These are phyloP conservation scores for Percina caprodes DNA, from an alignment of 2,113 vertebrate genomes.

Conservation along the genomic window DNA sequence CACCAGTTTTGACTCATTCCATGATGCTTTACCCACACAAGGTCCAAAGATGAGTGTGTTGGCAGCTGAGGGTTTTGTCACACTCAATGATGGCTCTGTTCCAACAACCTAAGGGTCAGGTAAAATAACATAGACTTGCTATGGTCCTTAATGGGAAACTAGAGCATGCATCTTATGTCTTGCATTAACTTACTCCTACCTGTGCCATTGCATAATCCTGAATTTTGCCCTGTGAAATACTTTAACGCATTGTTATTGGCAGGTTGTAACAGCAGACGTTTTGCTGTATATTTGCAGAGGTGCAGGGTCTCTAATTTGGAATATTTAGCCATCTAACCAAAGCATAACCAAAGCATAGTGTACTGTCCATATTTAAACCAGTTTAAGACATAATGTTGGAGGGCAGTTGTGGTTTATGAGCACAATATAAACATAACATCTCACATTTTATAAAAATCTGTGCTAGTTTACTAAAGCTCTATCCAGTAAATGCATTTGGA, in stretches of 20 bases:
- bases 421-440: constrained; percentile 9
- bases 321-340: constrained; percentile 41
- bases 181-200: constrained; percentile 31
- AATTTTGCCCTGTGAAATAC: constrained; percentile 11
- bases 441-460: background rate
- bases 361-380: constrained; percentile 18
- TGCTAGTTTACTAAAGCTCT: background rate
- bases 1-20: background rate
- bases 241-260: constrained; percentile 20
- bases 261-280: constrained; percentile 24
- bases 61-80: constrained; percentile 31
- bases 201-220: constrained; percentile 38
- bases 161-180: constrained; percentile 30
- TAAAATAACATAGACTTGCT: constrained; percentile 25
- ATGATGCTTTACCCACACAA: constrained; percentile 28
- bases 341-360: constrained; percentile 47
- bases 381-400: constrained; percentile 12
- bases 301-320: constrained; percentile 22
- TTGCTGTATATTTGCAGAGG: constrained; percentile 23
- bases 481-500: constrained; percentile 13
- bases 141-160: constrained; percentile 45
- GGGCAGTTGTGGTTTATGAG: constrained; percentile 17
- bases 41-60: constrained; percentile 51
- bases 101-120: background rate
- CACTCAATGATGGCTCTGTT: constrained; percentile 6